These are phyloP conservation scores for Datnioides undecimradiatus DNA, from an alignment of 2,113 vertebrate genomes.

Conservation along the genomic window DNA sequence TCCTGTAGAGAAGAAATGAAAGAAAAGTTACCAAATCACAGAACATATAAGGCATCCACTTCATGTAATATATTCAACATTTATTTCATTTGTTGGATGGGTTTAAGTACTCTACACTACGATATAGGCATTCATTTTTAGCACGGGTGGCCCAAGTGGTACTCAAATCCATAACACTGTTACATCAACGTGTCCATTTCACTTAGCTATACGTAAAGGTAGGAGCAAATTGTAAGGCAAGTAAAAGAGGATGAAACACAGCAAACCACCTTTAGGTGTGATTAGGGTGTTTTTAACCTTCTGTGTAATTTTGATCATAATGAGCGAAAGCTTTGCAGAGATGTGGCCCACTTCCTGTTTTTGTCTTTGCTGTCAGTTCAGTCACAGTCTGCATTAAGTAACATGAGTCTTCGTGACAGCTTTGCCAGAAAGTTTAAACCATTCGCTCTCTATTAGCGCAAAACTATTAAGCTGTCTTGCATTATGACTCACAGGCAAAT, in stretches of 20 bases:
- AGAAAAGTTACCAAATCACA: conserved; percentile 12
- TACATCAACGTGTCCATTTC: not conserved
- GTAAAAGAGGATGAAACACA: not conserved
- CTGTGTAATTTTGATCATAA: not conserved
- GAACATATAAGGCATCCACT: not conserved
- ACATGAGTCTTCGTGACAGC: conserved; percentile 13
- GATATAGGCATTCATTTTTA: conserved; percentile 8
- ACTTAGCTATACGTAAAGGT: not conserved
- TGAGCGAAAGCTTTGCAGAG: conserved; percentile 1
- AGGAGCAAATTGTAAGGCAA: not conserved
- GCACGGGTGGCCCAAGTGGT: not conserved
- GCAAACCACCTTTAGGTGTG: not conserved
- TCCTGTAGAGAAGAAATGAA: conserved; percentile 46
- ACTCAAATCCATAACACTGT: conserved; percentile 13
- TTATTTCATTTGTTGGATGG: not conserved
- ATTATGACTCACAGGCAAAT: conserved; percentile 45
- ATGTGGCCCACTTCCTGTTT: conserved; percentile 14
- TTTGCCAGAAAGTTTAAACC: not conserved
- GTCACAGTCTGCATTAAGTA: conserved; percentile 4
- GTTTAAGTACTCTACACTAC: not conserved
- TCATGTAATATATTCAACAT: not conserved
- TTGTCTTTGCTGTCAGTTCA: not conserved
- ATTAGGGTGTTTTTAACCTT: not conserved
- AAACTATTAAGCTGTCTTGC: conserved; percentile 19
- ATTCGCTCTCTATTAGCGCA: not conserved